Conservation (phyloP, 2,113 vertebrate genomes). For the Todiramphus chloris region DNA sequence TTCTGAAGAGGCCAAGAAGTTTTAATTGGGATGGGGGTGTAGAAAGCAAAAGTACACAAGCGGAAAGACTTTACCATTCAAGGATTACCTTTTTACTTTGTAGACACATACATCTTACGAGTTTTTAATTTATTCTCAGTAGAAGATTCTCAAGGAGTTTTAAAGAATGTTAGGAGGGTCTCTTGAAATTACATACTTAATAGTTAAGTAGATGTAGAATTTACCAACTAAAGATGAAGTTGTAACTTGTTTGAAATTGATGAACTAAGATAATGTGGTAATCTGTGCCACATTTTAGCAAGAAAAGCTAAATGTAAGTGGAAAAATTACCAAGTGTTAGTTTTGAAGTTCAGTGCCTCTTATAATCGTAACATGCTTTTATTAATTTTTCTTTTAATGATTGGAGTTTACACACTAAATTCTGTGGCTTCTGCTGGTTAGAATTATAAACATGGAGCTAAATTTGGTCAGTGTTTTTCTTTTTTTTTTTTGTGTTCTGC, state of each 20-base stretch:
- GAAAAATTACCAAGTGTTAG: neutral
- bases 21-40: neutral
- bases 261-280: neutral
- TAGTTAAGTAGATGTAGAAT: neutral
- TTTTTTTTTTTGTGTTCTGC: neutral
- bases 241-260: neutral
- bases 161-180: neutral
- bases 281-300: neutral
- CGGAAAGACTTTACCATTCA: neutral
- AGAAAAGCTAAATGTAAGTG: neutral
- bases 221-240: neutral
- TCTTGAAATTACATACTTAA: neutral
- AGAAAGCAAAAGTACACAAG: neutral
- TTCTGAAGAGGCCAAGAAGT: neutral
- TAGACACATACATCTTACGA: neutral
- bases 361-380: neutral
- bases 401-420: neutral
- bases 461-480: neutral
- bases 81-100: neutral
- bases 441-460: neutral
- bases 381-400: neutral
- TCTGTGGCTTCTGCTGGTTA: neutral
- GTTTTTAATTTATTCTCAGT: neutral
- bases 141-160: neutral
- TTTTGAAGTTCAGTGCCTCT: neutral